Percentiles rank a stretch among this genome's conserved stretches.
Conservation (phyloP, 2,888 invertebrate genomes). For the Ephialtes manifestator region DNA sequence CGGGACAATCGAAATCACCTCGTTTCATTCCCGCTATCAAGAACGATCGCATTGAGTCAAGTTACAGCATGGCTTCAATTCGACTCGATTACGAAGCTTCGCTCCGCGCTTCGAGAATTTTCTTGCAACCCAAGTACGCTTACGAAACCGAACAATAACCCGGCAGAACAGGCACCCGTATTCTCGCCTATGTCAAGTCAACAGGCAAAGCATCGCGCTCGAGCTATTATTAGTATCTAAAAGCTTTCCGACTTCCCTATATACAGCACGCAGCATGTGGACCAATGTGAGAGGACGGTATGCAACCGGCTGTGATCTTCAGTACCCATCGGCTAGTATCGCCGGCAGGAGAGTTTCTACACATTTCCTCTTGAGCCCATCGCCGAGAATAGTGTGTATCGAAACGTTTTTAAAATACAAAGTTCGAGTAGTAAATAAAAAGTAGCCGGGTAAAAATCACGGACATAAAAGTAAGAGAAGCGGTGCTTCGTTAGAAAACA, state of each 20-base stretch:
- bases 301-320: constrained; percentile 42
- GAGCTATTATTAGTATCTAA: constrained; percentile 61
- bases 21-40: constrained; percentile 8
- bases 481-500: neutral
- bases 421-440: neutral
- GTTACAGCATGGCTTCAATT: neutral
- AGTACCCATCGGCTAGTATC: constrained; percentile 40
- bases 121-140: neutral
- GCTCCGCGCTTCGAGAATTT: neutral
- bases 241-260: constrained; percentile 30
- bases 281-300: constrained; percentile 30
- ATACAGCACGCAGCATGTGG: constrained; percentile 15
- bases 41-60: neutral
- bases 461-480: neutral
- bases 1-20: constrained; percentile 20
- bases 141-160: constrained; percentile 38
- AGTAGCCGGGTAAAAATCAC: neutral
- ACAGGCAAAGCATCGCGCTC: constrained; percentile 45
- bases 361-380: neutral
- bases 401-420: neutral
- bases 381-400: neutral
- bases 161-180: neutral
- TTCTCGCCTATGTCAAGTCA: constrained; percentile 37
- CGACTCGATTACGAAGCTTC: neutral
- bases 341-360: neutral